Base-by-base conservation (phyloP, 2,113 vertebrate species). In the Phalacrocorax aristotelis region DNA sequence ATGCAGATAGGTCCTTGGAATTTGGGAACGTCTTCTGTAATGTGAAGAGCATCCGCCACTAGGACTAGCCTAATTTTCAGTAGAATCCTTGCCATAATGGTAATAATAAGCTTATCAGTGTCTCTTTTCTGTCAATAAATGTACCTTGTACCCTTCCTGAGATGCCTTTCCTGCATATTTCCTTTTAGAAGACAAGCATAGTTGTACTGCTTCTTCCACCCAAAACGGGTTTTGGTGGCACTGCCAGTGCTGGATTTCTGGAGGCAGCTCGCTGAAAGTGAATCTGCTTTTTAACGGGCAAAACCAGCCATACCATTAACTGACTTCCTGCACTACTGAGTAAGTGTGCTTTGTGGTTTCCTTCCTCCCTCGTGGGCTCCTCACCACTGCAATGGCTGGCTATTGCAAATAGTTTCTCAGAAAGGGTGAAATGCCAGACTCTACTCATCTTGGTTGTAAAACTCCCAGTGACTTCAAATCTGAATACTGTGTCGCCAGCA, bases 341-440 rank as follows among this genome's bases (percentile, higher is more conserved):
- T 54, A 8, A 38, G 55, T 1, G 2, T 0, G 0, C 4, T 4
- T 64, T 54, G 72, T 5, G 55, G 15, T 81, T 89, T 40, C 51
- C 68, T 20, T 48, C 2, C 42, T 76, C n/a, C 55, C 52, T 26
- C 1, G 0, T 10, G 44, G 42, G 36, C 61, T 22, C n/a, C 62
- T 42, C 49, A 3, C 30, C 0, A 1, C 32, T 42, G 78, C 70
- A 34, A 2, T 1, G 29, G 5, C n/a, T 25, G 29, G 23, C 29
- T 49, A 6, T 42, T 68, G 60, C 83, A 64, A 30, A 52, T 1
- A 8, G 14, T 30, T 87, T 74, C 72, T 65, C 27, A 29, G 86
- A 60, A 76, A 60, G 40, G 55, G 17, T 65, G 69, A 68, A 70
- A 89, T 15, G n/a, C 40, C 87, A 46, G 25, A 7, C 66, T 58